phyloP scores from a whole-genome alignment of 2,888 invertebrate species.

The Coecobrya sp. region DNA sequence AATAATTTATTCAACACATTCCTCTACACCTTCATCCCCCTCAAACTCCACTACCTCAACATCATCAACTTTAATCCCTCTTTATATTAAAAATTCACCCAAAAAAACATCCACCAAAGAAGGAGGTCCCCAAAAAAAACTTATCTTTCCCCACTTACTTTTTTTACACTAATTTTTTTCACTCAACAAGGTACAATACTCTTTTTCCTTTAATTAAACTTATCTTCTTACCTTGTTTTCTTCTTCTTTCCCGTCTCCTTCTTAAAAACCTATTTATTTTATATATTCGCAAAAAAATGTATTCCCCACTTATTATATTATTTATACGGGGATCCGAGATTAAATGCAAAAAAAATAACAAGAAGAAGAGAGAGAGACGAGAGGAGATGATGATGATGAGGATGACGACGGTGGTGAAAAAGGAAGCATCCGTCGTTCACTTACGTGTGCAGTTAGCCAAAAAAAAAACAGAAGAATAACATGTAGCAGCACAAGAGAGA shows the following conservation, averaged over 20 bases:
- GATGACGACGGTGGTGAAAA: conserved; percentile 10
- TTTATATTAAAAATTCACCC: too few species aligned
- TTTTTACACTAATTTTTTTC: conserved; percentile 30
- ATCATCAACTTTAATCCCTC: too few species aligned
- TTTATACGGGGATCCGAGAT: not conserved
- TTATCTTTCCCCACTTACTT: not conserved
- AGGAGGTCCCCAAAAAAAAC: too few species aligned
- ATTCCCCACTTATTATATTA: too few species aligned
- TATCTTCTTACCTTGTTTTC: conserved; percentile 27
- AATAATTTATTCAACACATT: too few species aligned
- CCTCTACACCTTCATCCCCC: too few species aligned
- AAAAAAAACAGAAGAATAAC: too few species aligned
- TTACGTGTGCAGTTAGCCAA: not conserved
- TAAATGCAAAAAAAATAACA: too few species aligned
- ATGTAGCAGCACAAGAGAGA: not conserved
- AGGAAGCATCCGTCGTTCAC: conserved; percentile 48
- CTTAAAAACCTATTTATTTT: not conserved
- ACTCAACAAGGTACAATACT: conserved; percentile 59
- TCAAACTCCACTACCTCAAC: too few species aligned
- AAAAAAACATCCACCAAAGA: too few species aligned
- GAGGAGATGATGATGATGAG: not conserved
- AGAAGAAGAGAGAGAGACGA: not conserved
- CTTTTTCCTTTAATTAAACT: conserved; percentile 46
- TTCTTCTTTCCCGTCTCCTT: conserved; percentile 5
- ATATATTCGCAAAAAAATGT: too few species aligned